Base-by-base conservation (phyloP, 2,888 invertebrate genomes). In the Agrotis clavis region DNA sequence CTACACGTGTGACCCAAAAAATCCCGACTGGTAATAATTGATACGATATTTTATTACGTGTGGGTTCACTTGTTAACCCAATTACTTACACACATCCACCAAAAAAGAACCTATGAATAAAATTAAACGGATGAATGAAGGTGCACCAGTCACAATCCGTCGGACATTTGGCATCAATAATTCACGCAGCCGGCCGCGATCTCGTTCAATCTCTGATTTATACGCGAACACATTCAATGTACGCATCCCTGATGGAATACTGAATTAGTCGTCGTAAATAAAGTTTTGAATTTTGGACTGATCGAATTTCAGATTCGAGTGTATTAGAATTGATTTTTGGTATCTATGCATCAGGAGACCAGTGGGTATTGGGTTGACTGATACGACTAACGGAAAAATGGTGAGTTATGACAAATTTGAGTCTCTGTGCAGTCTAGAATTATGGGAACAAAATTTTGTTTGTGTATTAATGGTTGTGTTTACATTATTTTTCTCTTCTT, bases 131-230 rank as follows among this genome's bases (percentile, higher is more conserved):
- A 79, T 81, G 77, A 83, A 83, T 65, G 79, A 79, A 86, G 82
- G 82, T 79, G 81, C 79, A 79, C 81, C 81, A 71, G 81, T 86
- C 86, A 87, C 84, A 86, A 87, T 83, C 77, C 78, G 82, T 68
- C 65, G 78, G 81, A 86, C 87, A 87, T 85, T 86, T 83, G 81
- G 18, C 70, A 80, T 86, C 84, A 86, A 87, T 87, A 87, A 87
- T 87, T 87, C 86, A 83, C 71, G 67, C 77, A 70, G 65, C 63
- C 53, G 63, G 70, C 77, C 81, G 71, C 73, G 77, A 87, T 85
- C 84, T 84, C 81, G 79, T 82, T 69, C 80, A 60, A 77, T 70
- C 81, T 68, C 77, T 84, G 86, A 88, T 88, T 88, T 86, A 87
- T 85, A 80, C 74, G 76, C 67, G 74, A 74, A 67, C 65, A 74